Evolutionary conservation across 2,888 invertebrate genomes (phyloP).

Genomic region (Lamproptera curius): DNA sequence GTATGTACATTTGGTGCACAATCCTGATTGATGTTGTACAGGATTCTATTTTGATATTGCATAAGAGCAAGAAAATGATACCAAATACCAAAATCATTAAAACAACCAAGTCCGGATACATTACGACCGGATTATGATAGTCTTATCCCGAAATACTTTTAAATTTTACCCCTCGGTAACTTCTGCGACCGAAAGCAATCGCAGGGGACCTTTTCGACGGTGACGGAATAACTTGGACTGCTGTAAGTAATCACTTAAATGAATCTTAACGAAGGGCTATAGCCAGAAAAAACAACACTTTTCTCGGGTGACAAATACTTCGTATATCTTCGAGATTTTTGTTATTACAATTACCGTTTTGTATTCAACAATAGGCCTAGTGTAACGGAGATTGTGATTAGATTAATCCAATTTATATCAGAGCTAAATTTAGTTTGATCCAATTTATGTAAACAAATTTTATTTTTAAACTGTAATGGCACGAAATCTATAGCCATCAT

Average conservation of each 20-base stretch:
- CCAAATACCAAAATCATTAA: not conserved
- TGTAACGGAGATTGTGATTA: no score
- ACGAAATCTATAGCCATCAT: no score
- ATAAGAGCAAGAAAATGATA: not conserved
- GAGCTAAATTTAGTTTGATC: no score
- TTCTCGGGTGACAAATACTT: no score
- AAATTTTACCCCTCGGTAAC: constrained; percentile 1
- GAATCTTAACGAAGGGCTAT: no score
- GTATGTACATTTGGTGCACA: not conserved
- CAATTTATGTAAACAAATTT: no score
- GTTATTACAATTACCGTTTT: no score
- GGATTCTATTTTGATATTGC: constrained; percentile 2
- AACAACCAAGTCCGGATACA: not conserved
- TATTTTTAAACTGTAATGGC: no score
- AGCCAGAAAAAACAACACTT: no score
- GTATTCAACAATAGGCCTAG: no score
- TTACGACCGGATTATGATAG: not conserved
- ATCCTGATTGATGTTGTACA: constrained; percentile 10
- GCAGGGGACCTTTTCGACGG: constrained; percentile 7
- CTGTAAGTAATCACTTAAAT: constrained; percentile 1
- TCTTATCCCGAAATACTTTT: not conserved
- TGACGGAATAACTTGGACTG: not conserved
- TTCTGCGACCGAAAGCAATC: not conserved
- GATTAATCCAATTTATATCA: no score
- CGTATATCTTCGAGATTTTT: no score